Conservation (phyloP, 1,140 invertebrate species). For the Drosophila rufa region DNA sequence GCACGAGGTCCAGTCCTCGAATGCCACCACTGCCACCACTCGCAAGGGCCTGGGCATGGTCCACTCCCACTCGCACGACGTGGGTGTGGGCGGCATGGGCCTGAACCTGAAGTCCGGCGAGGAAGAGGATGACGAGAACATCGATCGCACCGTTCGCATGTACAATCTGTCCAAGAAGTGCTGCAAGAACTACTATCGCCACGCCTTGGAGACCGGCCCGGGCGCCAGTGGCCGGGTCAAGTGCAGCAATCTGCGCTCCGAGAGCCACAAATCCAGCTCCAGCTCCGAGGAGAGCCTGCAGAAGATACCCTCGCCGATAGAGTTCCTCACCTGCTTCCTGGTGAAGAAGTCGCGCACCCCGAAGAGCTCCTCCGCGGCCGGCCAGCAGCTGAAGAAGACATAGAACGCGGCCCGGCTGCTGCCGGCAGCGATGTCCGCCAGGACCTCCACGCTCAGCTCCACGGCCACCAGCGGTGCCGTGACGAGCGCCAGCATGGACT, state of each 20-base stretch:
- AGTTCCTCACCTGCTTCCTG: constrained; percentile 81
- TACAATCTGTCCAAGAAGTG: constrained; percentile 83
- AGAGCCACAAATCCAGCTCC: constrained; percentile 66
- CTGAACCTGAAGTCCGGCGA: constrained; percentile 62
- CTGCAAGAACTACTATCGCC: constrained; percentile 81
- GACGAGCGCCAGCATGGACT: constrained; percentile 8
- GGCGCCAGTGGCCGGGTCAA: constrained; percentile 58
- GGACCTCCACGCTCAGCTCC: constrained; percentile 39
- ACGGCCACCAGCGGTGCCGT: constrained; percentile 21
- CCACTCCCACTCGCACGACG: constrained; percentile 69
- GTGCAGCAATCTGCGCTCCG: constrained; percentile 62
- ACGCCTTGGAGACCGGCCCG: constrained; percentile 65
- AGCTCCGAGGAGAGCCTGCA: constrained; percentile 80
- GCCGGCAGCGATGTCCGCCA: constrained; percentile 36
- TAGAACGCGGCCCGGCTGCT: constrained; percentile 75
- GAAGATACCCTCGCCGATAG: constrained; percentile 79
- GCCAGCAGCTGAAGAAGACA: constrained; percentile 60
- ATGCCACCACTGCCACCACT: constrained; percentile 28
- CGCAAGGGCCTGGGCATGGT: constrained; percentile 58
- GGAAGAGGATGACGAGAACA: constrained; percentile 76
- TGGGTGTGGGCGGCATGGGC: constrained; percentile 66
- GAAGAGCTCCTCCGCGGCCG: constrained; percentile 39
- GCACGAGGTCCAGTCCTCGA: constrained; percentile 1
- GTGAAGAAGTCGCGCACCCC: constrained; percentile 75
- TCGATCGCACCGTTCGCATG: constrained; percentile 80